phyloP scores from a whole-genome alignment of 30 jellyfish, hydroid and myxozoan species.

The Sanderia malayensis region DNA sequence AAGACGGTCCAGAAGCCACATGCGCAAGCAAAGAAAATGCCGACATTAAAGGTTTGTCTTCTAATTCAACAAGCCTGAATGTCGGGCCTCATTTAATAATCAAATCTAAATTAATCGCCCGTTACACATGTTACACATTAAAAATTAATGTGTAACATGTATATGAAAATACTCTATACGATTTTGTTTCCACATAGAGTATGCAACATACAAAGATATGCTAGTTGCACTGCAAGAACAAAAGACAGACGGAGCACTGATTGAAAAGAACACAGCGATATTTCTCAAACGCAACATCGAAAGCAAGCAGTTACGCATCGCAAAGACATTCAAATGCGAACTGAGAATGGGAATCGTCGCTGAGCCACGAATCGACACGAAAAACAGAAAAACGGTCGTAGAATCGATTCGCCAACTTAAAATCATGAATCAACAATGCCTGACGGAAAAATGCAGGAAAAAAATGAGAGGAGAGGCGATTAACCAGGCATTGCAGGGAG shows the following conservation, averaged over 20 bases:
- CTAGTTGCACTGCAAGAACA: constrained; percentile 18
- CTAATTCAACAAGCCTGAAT: no score
- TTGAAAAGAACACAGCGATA: constrained; percentile 32
- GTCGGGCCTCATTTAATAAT: no score
- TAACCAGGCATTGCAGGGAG: constrained; percentile 1
- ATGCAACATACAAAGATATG: constrained; percentile 16
- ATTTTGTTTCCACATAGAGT: neutral
- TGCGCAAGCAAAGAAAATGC: constrained; percentile 53
- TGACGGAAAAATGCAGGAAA: constrained; percentile 14
- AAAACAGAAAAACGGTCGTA: constrained; percentile 13
- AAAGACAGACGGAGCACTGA: constrained; percentile 40
- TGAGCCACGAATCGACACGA: constrained; percentile 10
- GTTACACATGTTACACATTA: no score
- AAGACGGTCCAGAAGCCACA: constrained; percentile 33
- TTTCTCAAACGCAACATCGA: constrained; percentile 10
- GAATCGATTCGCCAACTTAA: constrained; percentile 1
- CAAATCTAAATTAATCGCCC: no score
- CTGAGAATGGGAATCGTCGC: constrained; percentile 35
- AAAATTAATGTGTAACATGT: neutral
- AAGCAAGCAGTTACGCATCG: constrained; percentile 20
- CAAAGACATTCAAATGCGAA: constrained; percentile 38
- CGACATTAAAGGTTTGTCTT: constrained; percentile 35
- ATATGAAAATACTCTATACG: no score
- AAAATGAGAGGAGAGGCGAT: constrained; percentile 25
- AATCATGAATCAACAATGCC: constrained; percentile 2